A percentile compares a stretch with the other conserved stretches of the same genome.
These are phyloP conservation scores for Parnassius glacialis DNA, from an alignment of 2,888 invertebrate genomes.

Conservation along the genomic window DNA sequence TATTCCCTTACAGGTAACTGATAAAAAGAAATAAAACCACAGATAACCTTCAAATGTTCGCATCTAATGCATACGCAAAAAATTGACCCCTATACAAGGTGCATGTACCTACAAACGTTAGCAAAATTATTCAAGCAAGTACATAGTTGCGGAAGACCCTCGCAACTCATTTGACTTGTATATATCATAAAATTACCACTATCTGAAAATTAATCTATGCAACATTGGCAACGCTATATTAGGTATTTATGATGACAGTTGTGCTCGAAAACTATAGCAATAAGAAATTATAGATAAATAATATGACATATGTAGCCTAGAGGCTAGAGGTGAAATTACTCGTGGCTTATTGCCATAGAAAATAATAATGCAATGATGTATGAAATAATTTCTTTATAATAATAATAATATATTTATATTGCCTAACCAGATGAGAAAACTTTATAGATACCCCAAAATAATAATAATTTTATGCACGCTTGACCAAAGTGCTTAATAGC, in stretches of 20 bases:
- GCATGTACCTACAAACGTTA: slow-evolving; percentile 17
- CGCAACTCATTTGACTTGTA: slow-evolving; percentile 7
- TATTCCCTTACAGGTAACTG: not conserved
- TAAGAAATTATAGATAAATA: slow-evolving; percentile 19
- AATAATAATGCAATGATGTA: not conserved
- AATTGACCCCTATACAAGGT: slow-evolving; percentile 17
- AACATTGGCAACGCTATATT: slow-evolving; percentile 5
- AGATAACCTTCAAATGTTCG: slow-evolving; percentile 11
- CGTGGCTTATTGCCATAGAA: slow-evolving; percentile 22
- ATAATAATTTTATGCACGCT: too few species aligned
- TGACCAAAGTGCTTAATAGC: too few species aligned
- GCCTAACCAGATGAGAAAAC: too few species aligned
- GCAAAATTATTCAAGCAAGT: slow-evolving; percentile 9
- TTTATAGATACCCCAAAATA: too few species aligned
- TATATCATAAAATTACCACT: slow-evolving; percentile 6
- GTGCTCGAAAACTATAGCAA: slow-evolving; percentile 9
- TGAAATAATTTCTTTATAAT: too few species aligned
- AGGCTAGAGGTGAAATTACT: slow-evolving; percentile 10
- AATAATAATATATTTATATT: too few species aligned
- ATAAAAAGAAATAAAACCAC: not conserved
- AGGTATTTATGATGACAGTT: slow-evolving; percentile 7
- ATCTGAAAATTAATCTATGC: slow-evolving; percentile 2
- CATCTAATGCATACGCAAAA: slow-evolving; percentile 12
- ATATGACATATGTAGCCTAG: slow-evolving; percentile 14
- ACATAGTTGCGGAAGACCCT: slow-evolving; percentile 14